Conservation (phyloP, 2,888 invertebrate species). For the Eledona agricola region DNA sequence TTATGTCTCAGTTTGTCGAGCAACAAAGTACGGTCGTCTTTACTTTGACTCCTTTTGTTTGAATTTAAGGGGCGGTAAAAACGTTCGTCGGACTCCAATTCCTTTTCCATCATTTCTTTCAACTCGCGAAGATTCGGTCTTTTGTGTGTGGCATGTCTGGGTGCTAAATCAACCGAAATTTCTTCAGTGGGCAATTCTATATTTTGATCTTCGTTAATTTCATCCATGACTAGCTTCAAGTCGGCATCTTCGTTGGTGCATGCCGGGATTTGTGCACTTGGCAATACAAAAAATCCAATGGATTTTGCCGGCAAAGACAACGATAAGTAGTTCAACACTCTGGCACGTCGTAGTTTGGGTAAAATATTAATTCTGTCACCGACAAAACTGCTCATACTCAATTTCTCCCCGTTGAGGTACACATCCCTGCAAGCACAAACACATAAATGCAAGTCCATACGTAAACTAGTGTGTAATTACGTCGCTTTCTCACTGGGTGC, state of each 20-base stretch:
- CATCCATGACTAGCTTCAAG: constrained; percentile 48
- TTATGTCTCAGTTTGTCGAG: constrained; percentile 39
- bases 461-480: constrained; percentile 46
- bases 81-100: constrained; percentile 52
- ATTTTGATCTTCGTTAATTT: constrained; percentile 57
- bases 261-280: constrained; percentile 70
- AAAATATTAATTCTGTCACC: constrained; percentile 56
- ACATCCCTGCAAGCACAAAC: constrained; percentile 64
- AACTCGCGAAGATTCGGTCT: constrained; percentile 39
- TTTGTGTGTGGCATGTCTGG: constrained; percentile 14
- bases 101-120: constrained; percentile 48
- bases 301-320: constrained; percentile 72
- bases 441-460: neutral
- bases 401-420: constrained; percentile 70
- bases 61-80: too few relatives aligned
- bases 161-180: constrained; percentile 57
- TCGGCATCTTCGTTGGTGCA: constrained; percentile 62
- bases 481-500: constrained; percentile 48
- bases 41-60: constrained; percentile 38
- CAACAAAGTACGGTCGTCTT: constrained; percentile 34
- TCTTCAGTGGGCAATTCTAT: constrained; percentile 59
- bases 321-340: constrained; percentile 65
- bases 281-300: constrained; percentile 79
- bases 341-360: constrained; percentile 64
- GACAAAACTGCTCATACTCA: constrained; percentile 68